Evolutionary conservation across 2,888 invertebrate genomes (phyloP).

Genomic region (Acanthoscelides obtectus): DNA sequence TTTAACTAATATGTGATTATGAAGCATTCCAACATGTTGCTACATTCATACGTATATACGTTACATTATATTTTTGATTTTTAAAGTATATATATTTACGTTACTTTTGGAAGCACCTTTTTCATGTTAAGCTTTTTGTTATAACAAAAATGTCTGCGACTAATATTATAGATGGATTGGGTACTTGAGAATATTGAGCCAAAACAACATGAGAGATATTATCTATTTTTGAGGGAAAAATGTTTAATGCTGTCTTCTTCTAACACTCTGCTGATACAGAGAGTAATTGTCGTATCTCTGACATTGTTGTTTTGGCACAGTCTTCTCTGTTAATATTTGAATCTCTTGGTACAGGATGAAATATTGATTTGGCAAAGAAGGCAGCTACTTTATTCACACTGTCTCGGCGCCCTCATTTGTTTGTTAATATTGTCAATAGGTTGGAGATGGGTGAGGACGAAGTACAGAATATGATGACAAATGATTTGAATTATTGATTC

Average conservation of each 20-base stretch:
- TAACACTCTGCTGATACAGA: too few relatives aligned
- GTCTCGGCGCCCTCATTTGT: conserved; percentile 9
- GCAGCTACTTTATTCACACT: conserved; percentile 17
- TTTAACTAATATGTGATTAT: conserved; percentile 23
- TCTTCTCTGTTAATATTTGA: background rate
- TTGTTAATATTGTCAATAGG: conserved; percentile 31
- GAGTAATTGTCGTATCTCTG: too few relatives aligned
- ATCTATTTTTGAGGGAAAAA: too few relatives aligned
- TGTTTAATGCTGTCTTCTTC: too few relatives aligned
- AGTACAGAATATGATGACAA: background rate
- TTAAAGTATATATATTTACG: conserved; percentile 2
- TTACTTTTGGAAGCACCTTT: conserved; percentile 1
- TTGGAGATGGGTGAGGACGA: conserved; percentile 9
- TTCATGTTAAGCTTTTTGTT: conserved; percentile 39
- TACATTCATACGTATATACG: background rate
- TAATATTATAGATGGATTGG: conserved; percentile 36
- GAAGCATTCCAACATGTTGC: conserved; percentile 28
- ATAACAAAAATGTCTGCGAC: conserved; percentile 41
- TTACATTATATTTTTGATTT: conserved; percentile 6
- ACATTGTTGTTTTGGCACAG: conserved; percentile 23
- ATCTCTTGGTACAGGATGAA: conserved; percentile 1
- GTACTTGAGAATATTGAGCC: conserved; percentile 13
- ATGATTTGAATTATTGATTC: background rate
- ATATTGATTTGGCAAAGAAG: conserved; percentile 10
- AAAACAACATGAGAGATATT: background rate